Base-by-base conservation (phyloP, 2,888 invertebrate species). In the Phengaris alcon region DNA sequence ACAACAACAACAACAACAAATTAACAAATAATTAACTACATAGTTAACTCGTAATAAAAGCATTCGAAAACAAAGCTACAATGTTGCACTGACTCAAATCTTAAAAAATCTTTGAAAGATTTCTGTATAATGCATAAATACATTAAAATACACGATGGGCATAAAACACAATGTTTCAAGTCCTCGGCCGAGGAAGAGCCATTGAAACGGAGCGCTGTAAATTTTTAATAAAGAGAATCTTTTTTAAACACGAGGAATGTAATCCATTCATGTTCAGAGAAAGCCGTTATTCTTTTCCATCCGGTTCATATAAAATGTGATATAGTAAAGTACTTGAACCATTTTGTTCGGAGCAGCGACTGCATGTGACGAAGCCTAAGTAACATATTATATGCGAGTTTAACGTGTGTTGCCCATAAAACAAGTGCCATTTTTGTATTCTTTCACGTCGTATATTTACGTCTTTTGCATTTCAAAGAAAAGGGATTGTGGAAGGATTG, bases 301-400 rank as follows among this genome's bases (percentile, higher is more conserved):
- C 72, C 72, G 35, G 72, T 72, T 52, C 72, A 72, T 54, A 72
- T 72, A 54, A 72, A 72, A 75, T 75, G 69, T 69, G 44, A 75
- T 68, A 68, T 69, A 75, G 69, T 75, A 55, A 75, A 75, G 69
- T 75, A 75, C 57, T 70, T 75, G 55, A 69, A 69, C 69, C 75
- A 57, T 69, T 75, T 75, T 70, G 75, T 75, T 72, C 75, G 75
- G 51, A 55, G 69, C 48, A 55, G 69, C 69, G 68, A 75, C 75
- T 75, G 75, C 75, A 75, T 75, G 57, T 75, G 75, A 75, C 69
- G 69, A 70, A 69, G 54, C 57, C 48, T 75, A 70, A 75, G 75
- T 75, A 75, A 75, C 54, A 54, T 75, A 22, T 22, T 22, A 22
- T 22, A 70, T 75, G 75, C 55, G 75, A 75, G 75, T 75, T 75